These are phyloP conservation scores for Galago senegalensis DNA, from an alignment of 2,797 vertebrate species.

Conservation along the genomic window DNA sequence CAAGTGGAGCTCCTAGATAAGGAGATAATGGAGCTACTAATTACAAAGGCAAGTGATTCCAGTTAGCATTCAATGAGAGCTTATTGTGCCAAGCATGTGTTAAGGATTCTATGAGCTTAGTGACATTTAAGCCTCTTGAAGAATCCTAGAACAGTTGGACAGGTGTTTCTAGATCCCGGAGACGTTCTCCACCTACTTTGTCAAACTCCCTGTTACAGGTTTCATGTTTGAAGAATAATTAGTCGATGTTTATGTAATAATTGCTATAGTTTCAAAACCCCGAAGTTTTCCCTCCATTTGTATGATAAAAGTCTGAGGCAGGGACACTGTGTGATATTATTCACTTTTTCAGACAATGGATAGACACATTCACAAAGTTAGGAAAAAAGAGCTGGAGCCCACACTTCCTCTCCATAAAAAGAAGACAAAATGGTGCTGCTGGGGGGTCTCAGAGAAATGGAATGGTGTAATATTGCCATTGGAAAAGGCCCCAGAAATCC, in stretches of 20 bases:
- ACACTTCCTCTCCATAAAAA: not conserved
- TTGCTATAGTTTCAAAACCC: not conserved
- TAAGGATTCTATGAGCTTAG: conserved; percentile 13
- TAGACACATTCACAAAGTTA: not conserved
- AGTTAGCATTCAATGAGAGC: not conserved
- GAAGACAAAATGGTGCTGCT: not conserved
- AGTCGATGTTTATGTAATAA: too few relatives aligned
- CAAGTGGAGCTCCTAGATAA: not conserved
- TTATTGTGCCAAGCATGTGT: not conserved
- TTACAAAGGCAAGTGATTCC: not conserved
- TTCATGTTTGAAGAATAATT: not conserved
- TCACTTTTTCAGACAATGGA: not conserved
- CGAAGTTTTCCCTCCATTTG: not conserved
- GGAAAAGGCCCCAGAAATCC: not conserved
- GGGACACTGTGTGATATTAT: not conserved
- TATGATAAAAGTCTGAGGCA: not conserved
- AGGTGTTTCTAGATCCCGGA: not conserved
- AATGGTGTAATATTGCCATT: not conserved
- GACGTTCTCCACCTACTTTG: not conserved
- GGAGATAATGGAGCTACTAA: not conserved
- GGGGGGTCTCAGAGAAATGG: not conserved
- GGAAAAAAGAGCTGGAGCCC: not conserved
- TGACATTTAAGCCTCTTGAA: not conserved
- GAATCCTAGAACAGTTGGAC: not conserved
- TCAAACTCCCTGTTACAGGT: not conserved